These are phyloP conservation scores for Xiphias gladius DNA, from an alignment of 2,113 vertebrate genomes.

Conservation along the genomic window DNA sequence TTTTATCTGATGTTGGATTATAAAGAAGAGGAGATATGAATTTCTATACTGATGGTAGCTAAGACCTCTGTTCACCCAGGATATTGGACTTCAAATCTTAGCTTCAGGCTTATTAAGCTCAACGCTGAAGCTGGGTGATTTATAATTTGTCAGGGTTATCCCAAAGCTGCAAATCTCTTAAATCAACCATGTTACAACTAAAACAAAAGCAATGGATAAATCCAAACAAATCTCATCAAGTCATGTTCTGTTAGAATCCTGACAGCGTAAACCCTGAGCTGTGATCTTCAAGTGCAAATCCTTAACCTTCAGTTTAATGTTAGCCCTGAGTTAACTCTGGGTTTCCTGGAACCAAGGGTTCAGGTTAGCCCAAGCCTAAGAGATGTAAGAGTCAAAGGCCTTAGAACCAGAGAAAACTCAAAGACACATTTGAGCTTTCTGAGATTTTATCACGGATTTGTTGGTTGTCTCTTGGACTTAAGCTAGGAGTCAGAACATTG, in stretches of 20 bases:
- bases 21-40: constrained; percentile 11
- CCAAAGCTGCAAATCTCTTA: background rate
- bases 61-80: constrained; percentile 4
- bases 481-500: background rate
- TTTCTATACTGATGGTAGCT: background rate
- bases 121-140: background rate
- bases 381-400: constrained; percentile 9
- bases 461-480: constrained; percentile 7
- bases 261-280: constrained; percentile 11
- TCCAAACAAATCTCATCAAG: background rate
- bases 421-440: constrained; percentile 3
- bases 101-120: background rate
- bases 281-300: constrained; percentile 14
- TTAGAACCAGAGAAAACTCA: constrained; percentile 5
- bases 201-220: constrained; percentile 12
- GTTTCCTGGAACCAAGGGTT: constrained; percentile 7
- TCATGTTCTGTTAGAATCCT: background rate
- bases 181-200: background rate
- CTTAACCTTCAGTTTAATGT: constrained; percentile 5
- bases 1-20: constrained; percentile 26
- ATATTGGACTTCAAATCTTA: constrained; percentile 7
- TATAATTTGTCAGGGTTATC: background rate
- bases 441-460: constrained; percentile 6
- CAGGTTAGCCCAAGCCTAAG: background rate
- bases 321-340: background rate